A percentile compares a stretch with the other conserved stretches of the same genome.
phyloP scores from a whole-genome alignment of 2,888 invertebrate species.

The Callosobruchus maculatus region DNA sequence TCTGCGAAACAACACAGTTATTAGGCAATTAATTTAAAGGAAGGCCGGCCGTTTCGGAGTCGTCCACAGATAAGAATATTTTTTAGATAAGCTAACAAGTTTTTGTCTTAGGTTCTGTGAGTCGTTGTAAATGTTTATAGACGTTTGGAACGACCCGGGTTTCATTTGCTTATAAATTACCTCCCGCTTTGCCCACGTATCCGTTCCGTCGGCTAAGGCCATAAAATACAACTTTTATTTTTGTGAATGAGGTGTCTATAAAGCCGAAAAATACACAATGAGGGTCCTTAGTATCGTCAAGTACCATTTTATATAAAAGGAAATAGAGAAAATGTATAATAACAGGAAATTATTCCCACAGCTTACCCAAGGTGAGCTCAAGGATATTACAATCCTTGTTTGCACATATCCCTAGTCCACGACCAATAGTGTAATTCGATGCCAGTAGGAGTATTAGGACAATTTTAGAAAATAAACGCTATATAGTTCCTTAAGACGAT shows the following conservation, averaged over 20 bases:
- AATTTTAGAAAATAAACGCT: too few species aligned
- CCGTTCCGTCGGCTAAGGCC: not conserved
- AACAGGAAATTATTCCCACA: too few species aligned
- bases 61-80: constrained; percentile 25
- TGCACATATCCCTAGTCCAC: too few species aligned
- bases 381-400: too few species aligned
- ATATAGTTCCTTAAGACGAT: too few species aligned
- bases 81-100: constrained; percentile 23
- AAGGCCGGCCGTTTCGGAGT: constrained; percentile 28
- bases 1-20: constrained; percentile 25
- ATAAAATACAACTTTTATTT: not conserved
- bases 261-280: not conserved
- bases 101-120: constrained; percentile 17
- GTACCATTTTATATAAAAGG: too few species aligned
- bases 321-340: too few species aligned
- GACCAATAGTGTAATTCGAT: too few species aligned
- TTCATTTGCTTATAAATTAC: not conserved
- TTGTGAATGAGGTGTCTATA: not conserved
- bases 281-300: too few species aligned
- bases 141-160: constrained; percentile 17
- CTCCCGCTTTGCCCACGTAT: not conserved
- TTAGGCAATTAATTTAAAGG: constrained; percentile 31
- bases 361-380: too few species aligned
- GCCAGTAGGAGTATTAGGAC: too few species aligned
- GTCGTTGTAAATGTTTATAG: constrained; percentile 25